Conservation (phyloP, 2,113 vertebrate genomes). For the Oceanites oceanicus region DNA sequence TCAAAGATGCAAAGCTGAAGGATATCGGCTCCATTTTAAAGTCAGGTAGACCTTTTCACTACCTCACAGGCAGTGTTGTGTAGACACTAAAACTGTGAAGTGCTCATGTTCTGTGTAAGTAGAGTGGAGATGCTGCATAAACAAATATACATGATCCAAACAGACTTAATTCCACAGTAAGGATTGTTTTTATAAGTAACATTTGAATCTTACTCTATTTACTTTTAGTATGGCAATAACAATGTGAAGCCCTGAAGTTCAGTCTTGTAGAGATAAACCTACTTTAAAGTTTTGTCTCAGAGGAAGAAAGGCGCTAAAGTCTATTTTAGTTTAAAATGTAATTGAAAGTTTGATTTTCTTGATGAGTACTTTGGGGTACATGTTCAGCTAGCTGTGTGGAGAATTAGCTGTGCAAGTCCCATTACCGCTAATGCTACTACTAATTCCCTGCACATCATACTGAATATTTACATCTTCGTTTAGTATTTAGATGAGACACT, state of each 20-base stretch:
- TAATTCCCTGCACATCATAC: conserved; percentile 3
- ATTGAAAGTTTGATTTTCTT: conserved; percentile 11
- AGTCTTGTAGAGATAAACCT: neutral
- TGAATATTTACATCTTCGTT: conserved; percentile 25
- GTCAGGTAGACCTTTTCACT: neutral
- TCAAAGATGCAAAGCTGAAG: neutral
- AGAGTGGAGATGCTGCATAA: neutral
- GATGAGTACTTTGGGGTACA: neutral
- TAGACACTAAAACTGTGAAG: neutral
- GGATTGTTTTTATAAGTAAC: neutral
- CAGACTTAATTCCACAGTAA: neutral
- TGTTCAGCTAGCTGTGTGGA: conserved; percentile 5
- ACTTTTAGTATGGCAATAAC: neutral
- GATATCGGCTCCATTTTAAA: neutral
- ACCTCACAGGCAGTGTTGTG: accelerated
- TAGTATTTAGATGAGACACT: neutral
- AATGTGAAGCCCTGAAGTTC: neutral
- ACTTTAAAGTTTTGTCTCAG: neutral
- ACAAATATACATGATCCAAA: neutral
- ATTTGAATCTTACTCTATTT: neutral
- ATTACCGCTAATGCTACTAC: conserved; percentile 1
- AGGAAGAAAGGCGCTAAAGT: neutral
- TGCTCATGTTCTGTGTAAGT: neutral
- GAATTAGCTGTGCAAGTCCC: neutral
- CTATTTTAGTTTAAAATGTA: conserved; percentile 4